These are phyloP conservation scores for Ctenopoma multispine DNA, from an alignment of 2,797 vertebrate genomes.

Conservation along the genomic window DNA sequence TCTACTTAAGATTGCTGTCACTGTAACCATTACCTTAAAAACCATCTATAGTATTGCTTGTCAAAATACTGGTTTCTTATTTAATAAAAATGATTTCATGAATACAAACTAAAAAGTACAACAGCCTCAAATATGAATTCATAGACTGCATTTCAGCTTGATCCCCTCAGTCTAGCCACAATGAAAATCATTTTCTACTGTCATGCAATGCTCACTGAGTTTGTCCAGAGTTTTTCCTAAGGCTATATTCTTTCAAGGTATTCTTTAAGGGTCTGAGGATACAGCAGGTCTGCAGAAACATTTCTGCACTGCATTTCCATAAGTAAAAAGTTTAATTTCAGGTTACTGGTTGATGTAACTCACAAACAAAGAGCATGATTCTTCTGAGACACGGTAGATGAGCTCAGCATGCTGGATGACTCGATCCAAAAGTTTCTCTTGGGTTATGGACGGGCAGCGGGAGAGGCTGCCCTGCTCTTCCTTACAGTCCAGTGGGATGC, in stretches of 20 bases:
- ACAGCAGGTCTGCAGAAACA: neutral
- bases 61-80: constrained; percentile 45
- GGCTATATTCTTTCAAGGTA: neutral
- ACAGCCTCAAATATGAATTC: constrained; percentile 9
- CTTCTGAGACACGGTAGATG: constrained; percentile 83
- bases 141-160: constrained; percentile 13
- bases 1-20: constrained; percentile 9
- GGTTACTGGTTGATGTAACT: constrained; percentile 58
- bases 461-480: constrained; percentile 65
- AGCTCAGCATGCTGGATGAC: constrained; percentile 85
- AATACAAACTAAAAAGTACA: neutral
- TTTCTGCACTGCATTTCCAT: neutral
- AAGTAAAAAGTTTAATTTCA: constrained; percentile 8
- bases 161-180: constrained; percentile 5
- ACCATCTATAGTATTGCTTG: neutral
- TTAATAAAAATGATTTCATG: neutral
- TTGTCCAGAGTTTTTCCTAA: constrained; percentile 20
- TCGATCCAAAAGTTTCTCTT: constrained; percentile 84
- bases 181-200: constrained; percentile 8
- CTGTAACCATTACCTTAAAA: constrained; percentile 6
- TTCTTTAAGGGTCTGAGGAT: constrained; percentile 3
- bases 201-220: constrained; percentile 7
- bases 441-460: constrained; percentile 81
- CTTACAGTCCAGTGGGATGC: constrained; percentile 76
- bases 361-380: constrained; percentile 82